Conservation (phyloP, 2,113 vertebrate genomes). For the Formicarius rufipectus region DNA sequence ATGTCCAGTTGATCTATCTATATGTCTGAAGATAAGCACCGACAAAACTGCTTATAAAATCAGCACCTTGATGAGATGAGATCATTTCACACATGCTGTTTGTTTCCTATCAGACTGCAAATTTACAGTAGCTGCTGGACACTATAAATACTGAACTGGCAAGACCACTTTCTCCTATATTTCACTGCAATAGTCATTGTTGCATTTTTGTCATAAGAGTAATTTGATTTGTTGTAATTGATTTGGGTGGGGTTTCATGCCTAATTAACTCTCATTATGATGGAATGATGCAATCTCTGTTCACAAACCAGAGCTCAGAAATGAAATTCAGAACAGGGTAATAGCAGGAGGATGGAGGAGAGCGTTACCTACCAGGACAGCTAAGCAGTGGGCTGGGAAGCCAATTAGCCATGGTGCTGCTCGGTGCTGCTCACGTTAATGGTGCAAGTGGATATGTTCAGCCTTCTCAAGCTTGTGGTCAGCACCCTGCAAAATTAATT, state of each 20-base stretch:
- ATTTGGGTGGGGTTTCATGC: slow-evolving; percentile 4
- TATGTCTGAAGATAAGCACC: slow-evolving; percentile 12
- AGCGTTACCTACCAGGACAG: not conserved
- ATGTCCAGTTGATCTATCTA: not conserved
- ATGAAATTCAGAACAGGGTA: not conserved
- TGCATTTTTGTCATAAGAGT: not conserved
- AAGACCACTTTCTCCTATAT: slow-evolving; percentile 3
- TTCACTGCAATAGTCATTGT: not conserved
- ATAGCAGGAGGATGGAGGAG: not conserved
- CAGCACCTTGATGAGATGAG: slow-evolving; percentile 17
- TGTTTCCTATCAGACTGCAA: slow-evolving; percentile 2
- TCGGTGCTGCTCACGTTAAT: not conserved
- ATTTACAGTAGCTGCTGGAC: slow-evolving; percentile 45
- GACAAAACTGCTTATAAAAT: slow-evolving; percentile 1
- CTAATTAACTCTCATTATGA: slow-evolving; percentile 1
- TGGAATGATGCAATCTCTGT: not conserved
- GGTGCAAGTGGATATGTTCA: not conserved
- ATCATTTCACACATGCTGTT: slow-evolving; percentile 43
- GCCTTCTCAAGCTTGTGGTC: not conserved
- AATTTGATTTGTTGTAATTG: slow-evolving; percentile 17
- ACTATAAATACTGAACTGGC: slow-evolving; percentile 33
- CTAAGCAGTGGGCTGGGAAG: not conserved
- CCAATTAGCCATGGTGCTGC: not conserved
- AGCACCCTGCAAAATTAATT: not conserved
- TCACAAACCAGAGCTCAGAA: not conserved